Evolutionary conservation across 2,113 vertebrate genomes (phyloP), one percentile per base, ranked within the genome.

Genomic region (Penelope pileata): DNA sequence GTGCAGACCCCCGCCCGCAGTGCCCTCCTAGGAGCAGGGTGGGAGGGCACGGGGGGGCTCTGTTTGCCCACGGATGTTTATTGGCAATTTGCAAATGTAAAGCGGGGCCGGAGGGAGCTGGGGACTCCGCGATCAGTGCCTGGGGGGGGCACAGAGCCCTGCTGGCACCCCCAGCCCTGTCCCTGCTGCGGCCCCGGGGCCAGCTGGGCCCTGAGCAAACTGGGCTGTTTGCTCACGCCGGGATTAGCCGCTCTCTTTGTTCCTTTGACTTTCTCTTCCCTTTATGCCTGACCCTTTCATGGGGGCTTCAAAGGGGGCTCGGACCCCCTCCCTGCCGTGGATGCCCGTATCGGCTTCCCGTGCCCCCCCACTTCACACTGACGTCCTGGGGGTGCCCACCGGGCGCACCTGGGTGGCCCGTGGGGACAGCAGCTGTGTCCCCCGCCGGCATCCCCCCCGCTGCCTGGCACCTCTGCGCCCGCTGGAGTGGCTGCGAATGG

Each of bases 61-160:
- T 97, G 96, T 98, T 98, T 97, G 97, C 95, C 97, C 96, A 82
- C 4, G 11, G 79, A 95, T 94, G 94, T 97, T 97, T 96, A 91
- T 97, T 97, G 97, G 96, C 84, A 56, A 97, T 97, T 97, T 90
- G 89, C 96, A 97, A 96, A 96, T 93, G 91, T 93, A 90, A 91
- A 93, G 91, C 87, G 23, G 19, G 45, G 21, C 68, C 3, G 2
- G 62, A 75, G 77, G 54, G 59, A 59, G 18, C 32, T 47, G 32
- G 66, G 74, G 26, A 17, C 54, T 69, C 48, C 16, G 60, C 75
- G 50, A 19, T 77, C 54, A 21, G 32, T n/a, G 54, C 22, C 2
- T 0, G 34, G 48, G 19, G 51, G 22, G 16, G 56, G 13, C 27
- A 18, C 38, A 63, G 60, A 16, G 38, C 19, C 36, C 60, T 40